Percentiles rank a stretch among this genome's conserved stretches.
Evolutionary conservation across 2,888 invertebrate species (phyloP).

Genomic region (Pollenia angustigena): DNA sequence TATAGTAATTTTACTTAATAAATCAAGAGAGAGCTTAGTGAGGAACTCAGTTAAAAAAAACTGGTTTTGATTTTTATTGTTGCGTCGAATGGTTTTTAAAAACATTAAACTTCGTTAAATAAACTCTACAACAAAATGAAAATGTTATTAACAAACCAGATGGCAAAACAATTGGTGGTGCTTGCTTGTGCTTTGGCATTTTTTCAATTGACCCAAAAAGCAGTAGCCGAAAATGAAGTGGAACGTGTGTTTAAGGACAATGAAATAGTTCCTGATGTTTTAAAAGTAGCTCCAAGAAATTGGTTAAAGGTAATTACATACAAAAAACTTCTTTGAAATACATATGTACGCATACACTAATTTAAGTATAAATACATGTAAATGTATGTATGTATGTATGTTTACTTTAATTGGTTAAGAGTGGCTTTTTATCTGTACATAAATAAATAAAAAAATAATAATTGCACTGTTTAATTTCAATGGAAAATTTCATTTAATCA

Average conservation of each 20-base stretch:
- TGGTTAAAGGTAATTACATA: slow-evolving; percentile 70
- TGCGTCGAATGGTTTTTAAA: too few species aligned
- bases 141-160: slow-evolving; percentile 52
- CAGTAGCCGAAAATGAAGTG: slow-evolving; percentile 46
- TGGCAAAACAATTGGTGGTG: slow-evolving; percentile 52
- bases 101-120: background rate
- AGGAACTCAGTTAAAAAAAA: too few species aligned
- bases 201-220: background rate
- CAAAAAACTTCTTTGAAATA: background rate
- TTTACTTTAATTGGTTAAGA: too few species aligned
- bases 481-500: too few species aligned
- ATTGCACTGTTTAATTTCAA: too few species aligned
- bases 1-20: too few species aligned
- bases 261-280: slow-evolving; percentile 77
- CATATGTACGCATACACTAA: background rate
- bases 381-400: too few species aligned
- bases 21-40: too few species aligned
- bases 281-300: slow-evolving; percentile 75
- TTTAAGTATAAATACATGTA: too few species aligned
- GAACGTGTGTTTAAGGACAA: slow-evolving; percentile 69
- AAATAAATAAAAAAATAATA: too few species aligned
- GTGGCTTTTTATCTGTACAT: too few species aligned
- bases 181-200: slow-evolving; percentile 31
- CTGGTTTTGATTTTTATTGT: too few species aligned
- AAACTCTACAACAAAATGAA: background rate